Evolutionary conservation across 2,888 invertebrate genomes (phyloP), one percentile per base, ranked within the genome.

Genomic region (Therioaphis trifolii): DNA sequence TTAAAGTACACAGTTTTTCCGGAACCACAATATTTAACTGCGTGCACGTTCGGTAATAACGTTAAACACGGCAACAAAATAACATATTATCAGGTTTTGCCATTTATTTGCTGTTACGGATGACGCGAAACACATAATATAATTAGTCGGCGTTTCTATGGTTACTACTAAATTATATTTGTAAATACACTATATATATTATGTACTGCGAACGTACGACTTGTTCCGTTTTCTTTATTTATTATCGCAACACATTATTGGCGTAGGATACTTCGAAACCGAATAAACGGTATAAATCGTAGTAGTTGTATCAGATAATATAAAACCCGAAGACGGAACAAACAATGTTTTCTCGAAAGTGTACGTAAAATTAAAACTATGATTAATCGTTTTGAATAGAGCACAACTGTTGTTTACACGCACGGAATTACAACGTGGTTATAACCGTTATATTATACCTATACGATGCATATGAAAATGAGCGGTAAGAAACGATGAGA

Each of bases 141-240:
- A 43, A 75, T 75, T 43, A 61, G 40, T n/a, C n/a, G 35, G 3
- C 3, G 35, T 58, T 15, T 18, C 74, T 75, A 58, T 58, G 24
- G 75, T 75, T 2, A n/a, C 74, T 9, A 18, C 15, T 9, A 24
- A 74, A 74, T 74, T 11, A 12, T 75, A 43, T 46, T 18, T 75
- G n/a, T 43, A 61, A 75, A 43, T 46, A 46, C 27, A 18, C 21
- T n/a, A 55, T 35, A 35, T 35, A 35, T 35, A 35, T 35, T 3
- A 35, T 35, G n/a, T n/a, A n/a, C n/a, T 35, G 35, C 35, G 35
- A 35, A n/a, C 7, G 35, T 35, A 35, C 35, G 35, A 35, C 35
- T 35, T 7, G 35, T 3, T 35, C 35, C 35, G 7, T 35, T 35
- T 21, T 55, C 18, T 55, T 55, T 21, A 11, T 11, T 21, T n/a